These are phyloP conservation scores for Turdus rufiventris DNA, from an alignment of 2,113 vertebrate species.

Conservation along the genomic window DNA sequence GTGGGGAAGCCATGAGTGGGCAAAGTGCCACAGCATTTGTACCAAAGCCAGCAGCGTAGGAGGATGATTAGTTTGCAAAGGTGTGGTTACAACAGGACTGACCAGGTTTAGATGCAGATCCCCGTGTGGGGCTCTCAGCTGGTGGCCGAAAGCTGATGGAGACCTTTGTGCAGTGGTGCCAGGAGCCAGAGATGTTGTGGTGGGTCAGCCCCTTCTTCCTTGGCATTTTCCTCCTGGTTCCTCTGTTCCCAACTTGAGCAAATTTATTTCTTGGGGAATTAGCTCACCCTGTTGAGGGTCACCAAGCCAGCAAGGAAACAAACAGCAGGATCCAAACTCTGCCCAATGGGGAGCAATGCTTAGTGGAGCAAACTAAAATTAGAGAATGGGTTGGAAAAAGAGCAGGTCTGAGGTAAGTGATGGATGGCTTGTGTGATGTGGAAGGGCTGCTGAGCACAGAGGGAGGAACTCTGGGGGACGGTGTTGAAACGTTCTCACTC, in stretches of 20 bases:
- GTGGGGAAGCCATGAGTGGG: not conserved
- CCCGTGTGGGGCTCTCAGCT: not conserved
- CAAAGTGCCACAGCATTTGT: not conserved
- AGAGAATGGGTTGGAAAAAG: not conserved
- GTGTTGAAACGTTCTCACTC: constrained; percentile 8
- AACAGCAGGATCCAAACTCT: not conserved
- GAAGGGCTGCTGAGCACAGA: not conserved
- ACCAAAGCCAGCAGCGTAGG: not conserved
- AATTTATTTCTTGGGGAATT: not conserved
- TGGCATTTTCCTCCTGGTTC: not conserved
- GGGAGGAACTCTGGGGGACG: constrained; percentile 27
- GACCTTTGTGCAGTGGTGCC: not conserved
- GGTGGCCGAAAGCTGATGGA: not conserved
- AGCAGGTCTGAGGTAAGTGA: not conserved
- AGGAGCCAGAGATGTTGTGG: not conserved
- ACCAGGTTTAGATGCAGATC: not conserved
- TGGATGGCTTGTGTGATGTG: not conserved
- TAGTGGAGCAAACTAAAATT: not conserved
- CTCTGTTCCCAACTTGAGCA: not conserved
- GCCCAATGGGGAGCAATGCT: not conserved
- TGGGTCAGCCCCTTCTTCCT: not conserved
- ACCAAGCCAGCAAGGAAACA: not conserved
- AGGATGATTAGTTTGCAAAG: not conserved
- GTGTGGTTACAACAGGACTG: not conserved
- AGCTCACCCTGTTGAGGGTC: not conserved